Conservation (phyloP, 2,113 vertebrate species). For the Sclerurus mexicanus region DNA sequence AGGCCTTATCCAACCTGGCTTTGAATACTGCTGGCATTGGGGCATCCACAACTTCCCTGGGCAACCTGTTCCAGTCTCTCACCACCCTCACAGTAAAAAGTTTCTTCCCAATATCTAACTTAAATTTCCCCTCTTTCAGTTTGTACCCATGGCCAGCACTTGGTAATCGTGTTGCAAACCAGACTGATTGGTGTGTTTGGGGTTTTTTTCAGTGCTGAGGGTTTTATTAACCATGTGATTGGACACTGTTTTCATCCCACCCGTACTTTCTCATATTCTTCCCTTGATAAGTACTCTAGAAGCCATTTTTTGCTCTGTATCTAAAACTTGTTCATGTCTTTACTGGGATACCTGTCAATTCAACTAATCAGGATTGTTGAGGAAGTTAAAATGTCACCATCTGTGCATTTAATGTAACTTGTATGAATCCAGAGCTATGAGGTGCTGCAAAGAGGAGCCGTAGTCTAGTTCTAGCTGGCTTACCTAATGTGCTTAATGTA, state of each 20-base stretch:
- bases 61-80: not conserved
- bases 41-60: not conserved
- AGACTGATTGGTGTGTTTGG: not conserved
- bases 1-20: not conserved
- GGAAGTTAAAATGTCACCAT: not conserved
- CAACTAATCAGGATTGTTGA: not conserved
- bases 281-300: not conserved
- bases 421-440: not conserved
- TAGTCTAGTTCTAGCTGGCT: not conserved
- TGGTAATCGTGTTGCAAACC: not conserved
- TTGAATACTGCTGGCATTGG: not conserved
- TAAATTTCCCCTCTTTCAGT: not conserved
- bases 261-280: not conserved
- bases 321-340: not conserved
- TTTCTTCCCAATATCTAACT: not conserved
- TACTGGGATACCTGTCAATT: not conserved
- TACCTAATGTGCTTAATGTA: not conserved
- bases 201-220: not conserved
- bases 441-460: not conserved
- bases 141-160: not conserved
- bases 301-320: not conserved
- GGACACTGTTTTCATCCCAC: not conserved
- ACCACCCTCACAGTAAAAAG: not conserved
- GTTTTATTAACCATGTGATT: not conserved
- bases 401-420: not conserved